Conservation (phyloP, 2,113 vertebrate species). For the Rhodinocichla rosea region DNA sequence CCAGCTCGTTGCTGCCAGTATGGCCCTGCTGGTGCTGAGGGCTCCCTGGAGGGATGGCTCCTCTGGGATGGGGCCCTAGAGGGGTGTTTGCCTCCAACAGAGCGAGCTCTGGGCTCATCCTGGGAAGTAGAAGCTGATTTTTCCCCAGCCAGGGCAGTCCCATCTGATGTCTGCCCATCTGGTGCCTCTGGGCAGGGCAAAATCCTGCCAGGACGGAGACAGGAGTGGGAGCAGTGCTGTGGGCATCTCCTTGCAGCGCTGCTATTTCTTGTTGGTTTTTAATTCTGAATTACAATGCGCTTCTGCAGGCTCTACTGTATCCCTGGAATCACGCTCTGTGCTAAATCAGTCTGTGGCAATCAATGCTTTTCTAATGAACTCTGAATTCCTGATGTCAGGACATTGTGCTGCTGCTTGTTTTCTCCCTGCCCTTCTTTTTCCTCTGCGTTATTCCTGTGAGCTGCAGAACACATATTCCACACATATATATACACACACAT, state of each 20-base stretch:
- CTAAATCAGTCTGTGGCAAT: slow-evolving; percentile 76
- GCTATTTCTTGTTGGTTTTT: not conserved
- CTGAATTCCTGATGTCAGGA: slow-evolving; percentile 74
- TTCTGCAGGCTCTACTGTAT: slow-evolving; percentile 53
- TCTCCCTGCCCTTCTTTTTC: slow-evolving; percentile 57
- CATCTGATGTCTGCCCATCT: rapidly evolving
- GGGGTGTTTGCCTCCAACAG: rapidly evolving
- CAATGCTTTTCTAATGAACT: slow-evolving; percentile 78
- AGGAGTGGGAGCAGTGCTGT: not conserved
- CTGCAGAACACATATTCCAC: no score
- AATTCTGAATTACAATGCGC: slow-evolving; percentile 63
- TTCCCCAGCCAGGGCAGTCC: not conserved
- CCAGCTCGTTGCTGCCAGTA: rapidly evolving
- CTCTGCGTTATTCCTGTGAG: not conserved
- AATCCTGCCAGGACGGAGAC: not conserved
- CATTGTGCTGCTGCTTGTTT: slow-evolving; percentile 61
- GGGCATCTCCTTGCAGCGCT: not conserved
- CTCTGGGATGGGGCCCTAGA: rapidly evolving
- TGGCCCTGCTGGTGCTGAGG: not conserved
- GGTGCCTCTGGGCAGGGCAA: rapidly evolving
- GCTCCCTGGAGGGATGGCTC: not conserved
- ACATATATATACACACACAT: no score
- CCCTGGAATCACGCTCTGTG: slow-evolving; percentile 64
- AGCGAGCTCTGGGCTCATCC: not conserved
- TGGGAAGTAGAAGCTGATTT: not conserved